Conservation (phyloP, 2,113 vertebrate species). For the Tonatia bakeri region DNA sequence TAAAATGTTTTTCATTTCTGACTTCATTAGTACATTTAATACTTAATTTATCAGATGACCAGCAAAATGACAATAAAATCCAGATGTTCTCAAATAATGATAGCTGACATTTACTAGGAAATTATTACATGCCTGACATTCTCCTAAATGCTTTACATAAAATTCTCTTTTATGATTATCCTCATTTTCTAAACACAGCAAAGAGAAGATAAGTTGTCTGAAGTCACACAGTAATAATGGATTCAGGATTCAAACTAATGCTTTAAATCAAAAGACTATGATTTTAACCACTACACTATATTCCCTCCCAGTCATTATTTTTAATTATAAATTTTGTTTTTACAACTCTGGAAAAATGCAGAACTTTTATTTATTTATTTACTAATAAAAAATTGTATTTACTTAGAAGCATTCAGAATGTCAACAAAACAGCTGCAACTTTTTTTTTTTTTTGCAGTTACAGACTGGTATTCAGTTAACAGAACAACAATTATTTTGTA, state of each 20-base stretch:
- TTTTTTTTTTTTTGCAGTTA: constrained; percentile 94
- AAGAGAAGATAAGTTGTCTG: background rate
- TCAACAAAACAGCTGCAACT: constrained; percentile 94
- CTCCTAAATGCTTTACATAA: background rate
- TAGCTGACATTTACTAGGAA: background rate
- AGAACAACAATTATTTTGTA: constrained; percentile 91
- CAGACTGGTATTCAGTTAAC: constrained; percentile 97
- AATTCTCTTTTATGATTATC: background rate
- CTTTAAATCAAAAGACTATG: background rate
- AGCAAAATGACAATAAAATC: constrained; percentile 29
- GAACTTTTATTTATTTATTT: background rate
- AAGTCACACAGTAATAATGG: background rate
- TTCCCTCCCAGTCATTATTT: background rate
- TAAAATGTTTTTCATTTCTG: background rate
- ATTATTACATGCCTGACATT: background rate
- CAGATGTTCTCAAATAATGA: constrained; percentile 14
- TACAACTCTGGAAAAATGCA: background rate
- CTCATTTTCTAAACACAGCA: background rate
- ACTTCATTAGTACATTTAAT: constrained; percentile 11
- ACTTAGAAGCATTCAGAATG: constrained; percentile 95
- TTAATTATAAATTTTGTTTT: constrained; percentile 7
- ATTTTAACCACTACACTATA: background rate
- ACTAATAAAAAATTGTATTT: background rate
- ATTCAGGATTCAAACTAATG: background rate
- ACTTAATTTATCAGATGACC: background rate